Percentiles rank a stretch among this genome's conserved stretches.
These are phyloP conservation scores for Drosophila sulfurigaster DNA, from an alignment of 1,140 invertebrate genomes.

Conservation along the genomic window DNA sequence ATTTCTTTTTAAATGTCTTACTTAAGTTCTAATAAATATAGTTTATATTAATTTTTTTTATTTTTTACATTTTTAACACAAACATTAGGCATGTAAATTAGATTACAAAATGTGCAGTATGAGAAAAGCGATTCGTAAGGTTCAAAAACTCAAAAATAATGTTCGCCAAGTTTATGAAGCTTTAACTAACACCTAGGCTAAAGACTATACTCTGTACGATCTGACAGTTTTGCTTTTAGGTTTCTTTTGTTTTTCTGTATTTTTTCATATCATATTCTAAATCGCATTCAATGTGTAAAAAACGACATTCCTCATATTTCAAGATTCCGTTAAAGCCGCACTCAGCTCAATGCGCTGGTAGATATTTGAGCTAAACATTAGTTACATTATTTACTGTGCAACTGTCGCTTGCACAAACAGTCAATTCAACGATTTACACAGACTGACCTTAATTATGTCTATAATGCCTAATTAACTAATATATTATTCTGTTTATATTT, in stretches of 20 bases:
- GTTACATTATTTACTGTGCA: slow-evolving; percentile 55
- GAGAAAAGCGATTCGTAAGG: slow-evolving; percentile 32
- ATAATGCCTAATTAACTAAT: slow-evolving; percentile 68
- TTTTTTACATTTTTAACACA: slow-evolving; percentile 75
- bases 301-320: slow-evolving; percentile 25
- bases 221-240: slow-evolving; percentile 37
- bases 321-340: slow-evolving; percentile 43
- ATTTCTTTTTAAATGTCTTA: slow-evolving; percentile 47
- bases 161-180: slow-evolving; percentile 53
- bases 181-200: slow-evolving; percentile 70
- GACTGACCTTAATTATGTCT: slow-evolving; percentile 63
- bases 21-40: slow-evolving; percentile 49
- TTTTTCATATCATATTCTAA: slow-evolving; percentile 21
- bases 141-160: slow-evolving; percentile 35
- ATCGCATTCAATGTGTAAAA: slow-evolving; percentile 23
- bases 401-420: slow-evolving; percentile 35
- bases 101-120: slow-evolving; percentile 64
- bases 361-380: slow-evolving; percentile 75
- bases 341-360: slow-evolving; percentile 40
- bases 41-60: slow-evolving; percentile 57
- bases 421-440: slow-evolving; percentile 45
- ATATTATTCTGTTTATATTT: slow-evolving; percentile 53
- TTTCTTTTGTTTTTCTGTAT: slow-evolving; percentile 5
- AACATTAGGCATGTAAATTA: slow-evolving; percentile 68
- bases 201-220: slow-evolving; percentile 64